Base-by-base conservation (phyloP, 2,113 vertebrate species). In the Dromas ardeola region DNA sequence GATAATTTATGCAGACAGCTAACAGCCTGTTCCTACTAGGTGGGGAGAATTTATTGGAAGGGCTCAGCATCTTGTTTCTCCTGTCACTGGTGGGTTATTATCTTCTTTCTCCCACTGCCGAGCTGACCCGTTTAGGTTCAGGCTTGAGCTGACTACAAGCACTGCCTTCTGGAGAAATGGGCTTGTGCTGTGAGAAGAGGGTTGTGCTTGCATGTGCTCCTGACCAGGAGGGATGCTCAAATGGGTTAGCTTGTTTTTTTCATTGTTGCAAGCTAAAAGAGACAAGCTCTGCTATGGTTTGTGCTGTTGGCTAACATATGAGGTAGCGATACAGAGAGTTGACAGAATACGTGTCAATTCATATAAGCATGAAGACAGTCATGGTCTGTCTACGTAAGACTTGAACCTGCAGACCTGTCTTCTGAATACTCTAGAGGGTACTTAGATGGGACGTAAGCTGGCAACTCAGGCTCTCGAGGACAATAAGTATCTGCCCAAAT, bases 1-100 rank as follows among this genome's bases (percentile, higher is more conserved):
- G 66, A 87, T 94, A 97, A 95, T 53, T 95, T 81, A 91, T 45
- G 43, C 91, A 96, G 94, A 89, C 77, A 91, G 56, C 25, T 89
- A 96, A 72, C 77, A 85, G 86, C 70, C 81, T 93, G 73, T n/a
- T 95, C 77, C 52, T 94, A 42, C 73, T 58, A 85, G 61, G 49
- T 65, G 45, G 69, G 65, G 21, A 82, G 40, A 85, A 95, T 95
- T 92, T 95, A 95, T 89, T 62, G 81, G 61, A 74, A 90, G 45
- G 26, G 45, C 66, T 96, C 73, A 72, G 43, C 42, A 36, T 81
- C 58, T 95, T 92, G 38, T 17, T 93, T 4, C 42, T 87, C 26
- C 81, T 94, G 93, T 79, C 86, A 77, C 81, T 81, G 0, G 18
- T 61, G 40, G 83, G 49, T 85, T 92, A 77, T 91, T 80, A 91